Evolutionary conservation across 2,797 vertebrate genomes (phyloP), one percentile per base, ranked within the genome.

Genomic region (Pelodytes ibericus): DNA sequence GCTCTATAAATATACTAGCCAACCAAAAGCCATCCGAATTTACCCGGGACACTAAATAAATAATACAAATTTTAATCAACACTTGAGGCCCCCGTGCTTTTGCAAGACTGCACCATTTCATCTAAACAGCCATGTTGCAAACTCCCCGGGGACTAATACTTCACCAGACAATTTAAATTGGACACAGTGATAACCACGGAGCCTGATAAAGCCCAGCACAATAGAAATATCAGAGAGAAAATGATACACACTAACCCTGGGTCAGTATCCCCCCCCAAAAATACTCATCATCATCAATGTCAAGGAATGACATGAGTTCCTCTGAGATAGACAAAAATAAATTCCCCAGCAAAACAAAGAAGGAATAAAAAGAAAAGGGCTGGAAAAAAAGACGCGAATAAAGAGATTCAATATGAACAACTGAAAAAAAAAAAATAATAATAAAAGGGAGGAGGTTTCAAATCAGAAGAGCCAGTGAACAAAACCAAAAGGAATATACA

Each of bases 251-350:
- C n/a, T 53, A 53, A 53, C 49, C 49, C 49, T 22, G n/a, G 49
- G 49, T 53, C 49, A 53, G 20, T 25, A 22, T 53, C 49, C 3
- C 5, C 20, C 20, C 20, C 11, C 1, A 49, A 49, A 53, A 25
- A 20, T 53, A 53, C 49, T 24, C 49, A 53, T 53, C 49, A 53
- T 53, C 49, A 53, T 53, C 49, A 53, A 53, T 53, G 49, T 53
- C 49, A 53, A 6, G 4, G 4, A 53, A 53, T 22, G 49, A 53
- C 49, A 53, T 0, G 6, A 53, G 24, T 24, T 53, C 49, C n/a
- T 53, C 49, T 11, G 49, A 53, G 49, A 53, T 24, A 22, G 20
- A 25, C 4, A 24, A 3, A 24, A 53, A 53, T 24, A 49, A 49
- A 36, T 1, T 44, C n/a, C n/a, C 20, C 49, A 7, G 20, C n/a